Evolutionary conservation across 1,140 invertebrate genomes (phyloP).

Genomic region (Streblospio benedicti): DNA sequence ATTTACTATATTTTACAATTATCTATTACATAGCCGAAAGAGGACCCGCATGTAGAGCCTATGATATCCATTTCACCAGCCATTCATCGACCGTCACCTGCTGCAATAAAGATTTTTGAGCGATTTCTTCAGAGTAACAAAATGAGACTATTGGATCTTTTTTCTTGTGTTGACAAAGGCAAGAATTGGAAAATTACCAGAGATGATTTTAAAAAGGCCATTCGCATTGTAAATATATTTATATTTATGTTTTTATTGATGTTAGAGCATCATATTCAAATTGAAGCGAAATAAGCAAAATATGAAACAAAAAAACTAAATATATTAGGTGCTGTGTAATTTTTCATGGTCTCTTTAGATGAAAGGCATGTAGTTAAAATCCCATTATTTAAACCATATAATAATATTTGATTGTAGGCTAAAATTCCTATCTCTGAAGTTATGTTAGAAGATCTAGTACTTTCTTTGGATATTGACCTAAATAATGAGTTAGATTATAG

Average conservation of each 20-base stretch:
- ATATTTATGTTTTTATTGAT: neutral
- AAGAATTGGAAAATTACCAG: conserved; percentile 38
- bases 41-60: neutral
- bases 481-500: conserved; percentile 36
- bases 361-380: too few relatives aligned
- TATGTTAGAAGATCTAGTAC: conserved; percentile 38
- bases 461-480: conserved; percentile 35
- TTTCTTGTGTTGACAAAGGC: conserved; percentile 34
- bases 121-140: conserved; percentile 32
- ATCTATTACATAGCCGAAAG: too few relatives aligned
- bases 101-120: conserved; percentile 33
- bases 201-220: conserved; percentile 32
- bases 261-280: neutral
- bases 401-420: conserved; percentile 21
- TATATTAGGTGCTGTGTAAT: too few relatives aligned
- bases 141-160: conserved; percentile 39
- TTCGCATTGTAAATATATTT: conserved; percentile 26
- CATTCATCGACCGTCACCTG: conserved; percentile 27
- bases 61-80: conserved; percentile 1
- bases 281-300: too few relatives aligned
- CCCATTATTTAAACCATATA: neutral
- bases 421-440: conserved; percentile 31
- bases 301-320: too few relatives aligned
- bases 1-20: too few relatives aligned
- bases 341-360: too few relatives aligned